Conservation (phyloP, 2,113 vertebrate species). For the Pseudonaja textilis region DNA sequence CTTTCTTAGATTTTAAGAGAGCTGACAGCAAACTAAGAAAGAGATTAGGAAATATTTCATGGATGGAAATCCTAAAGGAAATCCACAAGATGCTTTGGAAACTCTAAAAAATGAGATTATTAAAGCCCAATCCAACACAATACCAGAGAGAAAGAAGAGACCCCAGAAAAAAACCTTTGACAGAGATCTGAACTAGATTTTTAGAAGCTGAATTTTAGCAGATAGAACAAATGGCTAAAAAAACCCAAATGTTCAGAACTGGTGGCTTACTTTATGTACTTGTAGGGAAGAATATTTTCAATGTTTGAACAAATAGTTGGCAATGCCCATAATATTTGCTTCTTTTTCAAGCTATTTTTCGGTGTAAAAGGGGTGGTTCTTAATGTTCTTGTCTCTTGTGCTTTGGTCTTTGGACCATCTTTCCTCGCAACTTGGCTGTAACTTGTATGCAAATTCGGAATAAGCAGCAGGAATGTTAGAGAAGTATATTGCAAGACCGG, state of each 20-base stretch:
- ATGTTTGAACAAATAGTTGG: not conserved
- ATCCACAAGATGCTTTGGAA: too few relatives aligned
- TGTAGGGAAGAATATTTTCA: not conserved
- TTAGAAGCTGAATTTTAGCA: too few relatives aligned
- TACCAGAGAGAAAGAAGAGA: too few relatives aligned
- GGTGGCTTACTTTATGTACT: not conserved
- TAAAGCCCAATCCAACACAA: too few relatives aligned
- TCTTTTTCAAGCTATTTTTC: not conserved
- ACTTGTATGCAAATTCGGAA: not conserved
- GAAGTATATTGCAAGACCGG: not conserved
- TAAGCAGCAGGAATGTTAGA: not conserved
- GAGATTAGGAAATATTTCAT: too few relatives aligned
- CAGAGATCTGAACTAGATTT: too few relatives aligned
- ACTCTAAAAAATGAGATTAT: too few relatives aligned
- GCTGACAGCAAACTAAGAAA: too few relatives aligned
- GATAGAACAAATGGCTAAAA: not conserved
- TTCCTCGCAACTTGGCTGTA: not conserved
- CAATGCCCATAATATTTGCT: not conserved
- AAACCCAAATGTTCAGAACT: not conserved
- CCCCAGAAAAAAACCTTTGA: too few relatives aligned
- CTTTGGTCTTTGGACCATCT: not conserved
- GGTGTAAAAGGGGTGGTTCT: not conserved
- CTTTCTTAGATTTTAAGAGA: too few relatives aligned
- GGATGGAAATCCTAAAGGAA: too few relatives aligned
- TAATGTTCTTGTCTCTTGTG: not conserved